Conservation (phyloP, 2,113 vertebrate genomes). For the Phrynocephalus versicolor region DNA sequence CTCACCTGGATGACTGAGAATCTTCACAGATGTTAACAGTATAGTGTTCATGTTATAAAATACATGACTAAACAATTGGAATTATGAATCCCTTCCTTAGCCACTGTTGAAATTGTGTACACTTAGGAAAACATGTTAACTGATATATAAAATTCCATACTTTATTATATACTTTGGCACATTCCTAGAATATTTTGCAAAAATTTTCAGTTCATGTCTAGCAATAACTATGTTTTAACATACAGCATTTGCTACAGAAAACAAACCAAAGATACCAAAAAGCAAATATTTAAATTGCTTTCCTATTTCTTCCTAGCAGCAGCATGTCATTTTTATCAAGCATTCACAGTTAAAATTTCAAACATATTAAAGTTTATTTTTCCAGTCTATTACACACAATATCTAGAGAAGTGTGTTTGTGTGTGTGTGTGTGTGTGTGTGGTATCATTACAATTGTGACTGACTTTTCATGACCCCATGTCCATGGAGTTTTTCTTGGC, state of each 20-base stretch:
- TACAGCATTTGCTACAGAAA: not conserved
- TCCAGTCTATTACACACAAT: not conserved
- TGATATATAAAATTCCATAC: not conserved
- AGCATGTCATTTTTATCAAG: not conserved
- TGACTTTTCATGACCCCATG: too few species aligned
- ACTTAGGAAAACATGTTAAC: not conserved
- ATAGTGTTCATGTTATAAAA: not conserved
- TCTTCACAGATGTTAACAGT: too few species aligned
- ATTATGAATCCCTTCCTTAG: not conserved
- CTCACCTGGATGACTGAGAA: too few species aligned
- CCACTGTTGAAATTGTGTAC: not conserved
- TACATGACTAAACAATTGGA: not conserved
- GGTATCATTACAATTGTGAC: too few species aligned
- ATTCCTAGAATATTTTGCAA: not conserved
- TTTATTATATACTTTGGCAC: constrained; percentile 2
- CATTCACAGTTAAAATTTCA: not conserved
- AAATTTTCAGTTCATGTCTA: not conserved
- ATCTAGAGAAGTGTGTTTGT: too few species aligned
- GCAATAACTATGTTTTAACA: not conserved
- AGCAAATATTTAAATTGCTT: not conserved
- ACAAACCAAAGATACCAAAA: not conserved
- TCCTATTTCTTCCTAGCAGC: constrained; percentile 8
- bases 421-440: too few species aligned
- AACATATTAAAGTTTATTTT: not conserved
- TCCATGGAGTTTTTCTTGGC: too few species aligned